Evolutionary conservation across 2,797 vertebrate species (phyloP), one percentile per base, ranked within the genome.

Genomic region (Lagocephalus sceleratus): DNA sequence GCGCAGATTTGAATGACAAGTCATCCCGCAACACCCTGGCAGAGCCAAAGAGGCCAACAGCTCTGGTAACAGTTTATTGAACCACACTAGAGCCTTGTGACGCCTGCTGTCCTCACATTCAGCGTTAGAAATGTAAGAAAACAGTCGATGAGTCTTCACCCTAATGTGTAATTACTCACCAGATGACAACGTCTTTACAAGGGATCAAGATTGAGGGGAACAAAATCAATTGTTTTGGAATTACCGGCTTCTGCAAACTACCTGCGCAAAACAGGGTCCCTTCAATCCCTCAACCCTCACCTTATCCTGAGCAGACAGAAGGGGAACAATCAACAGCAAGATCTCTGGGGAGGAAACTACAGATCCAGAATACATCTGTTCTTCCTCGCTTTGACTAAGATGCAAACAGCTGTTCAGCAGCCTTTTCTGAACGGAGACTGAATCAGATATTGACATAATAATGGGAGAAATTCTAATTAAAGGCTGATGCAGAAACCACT

Each of bases 201-300:
- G 54, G 70, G n/a, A 54, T 67, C 51, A 56, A 68, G 53, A 57
- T n/a, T 0, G 3, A 35, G 40, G n/a, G 40, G 9, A 10, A 9
- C 1, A 75, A 83, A 88, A 88, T 89, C 85, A 87, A 89, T 89
- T 82, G 78, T 64, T 23, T 60, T 70, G 75, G 82, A 87, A 89
- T 88, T 87, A 86, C 87, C 76, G 82, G 81, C 81, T 78, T 73
- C 83, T 60, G 80, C 76, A 79, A 86, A 87, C 85, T 79, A 86
- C 76, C 69, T 64, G 63, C 6, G 66, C 62, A 57, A 75, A 71
- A 70, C 63, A 83, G 71, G 17, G 17, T n/a, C n/a, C n/a, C 77
- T 78, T 83, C 63, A 50, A 81, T 79, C 73, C 29, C 25, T 48
- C 22, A 29, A 73, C 66, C 68, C 63, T 57, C 46, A 61, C 71